phyloP scores from a whole-genome alignment of 1,140 invertebrate genomes.

The Acromyrmex heyeri region DNA sequence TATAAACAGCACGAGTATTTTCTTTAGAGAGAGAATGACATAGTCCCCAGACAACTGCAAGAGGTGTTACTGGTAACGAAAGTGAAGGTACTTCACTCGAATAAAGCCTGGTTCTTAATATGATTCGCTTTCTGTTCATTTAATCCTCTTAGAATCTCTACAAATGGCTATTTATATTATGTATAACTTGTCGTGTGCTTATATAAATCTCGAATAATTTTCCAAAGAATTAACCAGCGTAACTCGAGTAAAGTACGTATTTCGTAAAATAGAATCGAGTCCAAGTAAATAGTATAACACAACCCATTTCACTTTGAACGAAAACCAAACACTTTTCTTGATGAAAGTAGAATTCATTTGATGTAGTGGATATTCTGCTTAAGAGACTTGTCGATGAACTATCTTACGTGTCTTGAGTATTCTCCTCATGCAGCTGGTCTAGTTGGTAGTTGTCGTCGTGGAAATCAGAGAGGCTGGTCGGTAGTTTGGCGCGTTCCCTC shows the following conservation, averaged over 20 bases:
- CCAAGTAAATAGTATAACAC: background rate
- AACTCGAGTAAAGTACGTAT: background rate
- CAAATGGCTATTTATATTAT: background rate
- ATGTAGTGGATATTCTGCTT: background rate
- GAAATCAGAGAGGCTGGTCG: conserved; percentile 26
- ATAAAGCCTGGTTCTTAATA: conserved; percentile 15
- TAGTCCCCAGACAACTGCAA: conserved; percentile 13
- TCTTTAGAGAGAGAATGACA: conserved; percentile 1
- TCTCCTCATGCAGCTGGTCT: background rate
- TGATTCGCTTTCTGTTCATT: conserved; percentile 23
- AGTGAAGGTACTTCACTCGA: background rate
- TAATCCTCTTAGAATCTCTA: background rate
- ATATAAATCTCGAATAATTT: background rate
- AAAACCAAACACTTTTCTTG: background rate
- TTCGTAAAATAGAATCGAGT: background rate
- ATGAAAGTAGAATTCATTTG: background rate
- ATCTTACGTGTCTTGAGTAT: conserved; percentile 14
- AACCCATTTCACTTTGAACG: background rate
- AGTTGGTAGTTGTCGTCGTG: background rate
- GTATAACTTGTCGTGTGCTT: background rate
- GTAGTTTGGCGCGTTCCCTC: conserved; percentile 29
- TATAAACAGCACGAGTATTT: conserved; percentile 1
- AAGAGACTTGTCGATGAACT: background rate
- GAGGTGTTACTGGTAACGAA: conserved; percentile 37
- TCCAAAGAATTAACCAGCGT: background rate